Base-by-base conservation (phyloP, 2,113 vertebrate genomes). In the Phrynosoma platyrhinos region DNA sequence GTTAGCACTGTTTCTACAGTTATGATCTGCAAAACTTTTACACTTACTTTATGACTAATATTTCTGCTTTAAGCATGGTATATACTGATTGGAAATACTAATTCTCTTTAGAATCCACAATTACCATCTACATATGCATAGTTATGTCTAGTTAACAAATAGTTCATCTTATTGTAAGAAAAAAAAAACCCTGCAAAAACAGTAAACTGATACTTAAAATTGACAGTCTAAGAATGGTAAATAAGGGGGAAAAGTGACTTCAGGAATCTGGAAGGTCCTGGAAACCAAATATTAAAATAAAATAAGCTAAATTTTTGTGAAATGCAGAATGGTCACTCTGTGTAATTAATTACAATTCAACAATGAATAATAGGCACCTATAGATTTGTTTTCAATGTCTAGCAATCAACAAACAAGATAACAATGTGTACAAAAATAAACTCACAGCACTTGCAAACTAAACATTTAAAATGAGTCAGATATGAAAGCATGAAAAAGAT, bases 1-100 rank as follows among this genome's bases (percentile, higher is more conserved):
- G 88, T 14, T 83, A 80, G 69, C 68, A 88, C 36, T 9, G 2
- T 85, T 68, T 52, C 64, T 42, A 52, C 66, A 77, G 18, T 75
- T 66, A 53, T 84, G 5, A 74, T 55, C n/a, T 55, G 47, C 71
- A 85, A 58, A 40, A 62, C 5, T 23, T 5, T 32, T n/a, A 64
- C 25, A 83, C 23, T 47, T 47, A 18, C 52, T 71, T 32, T 20
- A 13, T n/a, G 32, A n/a, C n/a, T 14, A n/a, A 27, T 20, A 58
- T 74, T 52, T 53, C 47, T 84, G 47, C 52, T 10, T 58, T 52
- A 21, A 84, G 32, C 7, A 32, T 84, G 4, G 52, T n/a, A 8
- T 20, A 9, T 42, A 5, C 9, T 53, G 16, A 80, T 72, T 36
- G 62, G 75, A 30, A 87, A 79, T n/a, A 30, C 21, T 20, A 47